Percentiles rank a stretch among this genome's conserved stretches.
These are phyloP conservation scores for Nannospalax galili DNA, from an alignment of 2,113 vertebrate species.

Conservation along the genomic window DNA sequence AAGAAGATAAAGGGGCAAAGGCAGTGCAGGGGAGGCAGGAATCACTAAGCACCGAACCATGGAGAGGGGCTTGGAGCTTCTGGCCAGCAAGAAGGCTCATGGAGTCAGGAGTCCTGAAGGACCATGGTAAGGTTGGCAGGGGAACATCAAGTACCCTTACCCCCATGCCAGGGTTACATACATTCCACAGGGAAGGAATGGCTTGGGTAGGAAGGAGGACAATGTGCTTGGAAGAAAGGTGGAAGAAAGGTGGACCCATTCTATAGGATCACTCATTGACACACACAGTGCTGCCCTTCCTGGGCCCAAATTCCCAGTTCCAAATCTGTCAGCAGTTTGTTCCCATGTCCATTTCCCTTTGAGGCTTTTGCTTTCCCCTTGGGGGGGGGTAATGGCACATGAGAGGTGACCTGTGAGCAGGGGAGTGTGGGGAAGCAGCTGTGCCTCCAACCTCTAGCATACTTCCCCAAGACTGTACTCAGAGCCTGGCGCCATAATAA, in stretches of 20 bases:
- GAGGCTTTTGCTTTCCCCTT: background rate
- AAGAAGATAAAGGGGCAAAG: background rate
- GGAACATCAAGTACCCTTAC: background rate
- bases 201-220: too few relatives aligned
- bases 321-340: background rate
- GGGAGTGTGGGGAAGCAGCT: too few relatives aligned
- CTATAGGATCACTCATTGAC: background rate
- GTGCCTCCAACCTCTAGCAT: background rate
- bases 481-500: background rate
- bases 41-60: background rate
- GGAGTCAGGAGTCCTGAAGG: background rate
- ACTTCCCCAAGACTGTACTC: background rate
- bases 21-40: background rate
- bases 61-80: background rate
- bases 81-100: background rate
- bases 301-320: background rate
- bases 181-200: background rate
- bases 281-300: background rate
- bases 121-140: background rate
- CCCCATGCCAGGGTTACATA: background rate
- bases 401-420: background rate
- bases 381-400: background rate
- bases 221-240: background rate
- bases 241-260: background rate
- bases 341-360: too few relatives aligned